A percentile compares a stretch with the other conserved stretches of the same genome.
phyloP scores from a whole-genome alignment of 2,888 invertebrate genomes.

The Chloroclystis v-ata region DNA sequence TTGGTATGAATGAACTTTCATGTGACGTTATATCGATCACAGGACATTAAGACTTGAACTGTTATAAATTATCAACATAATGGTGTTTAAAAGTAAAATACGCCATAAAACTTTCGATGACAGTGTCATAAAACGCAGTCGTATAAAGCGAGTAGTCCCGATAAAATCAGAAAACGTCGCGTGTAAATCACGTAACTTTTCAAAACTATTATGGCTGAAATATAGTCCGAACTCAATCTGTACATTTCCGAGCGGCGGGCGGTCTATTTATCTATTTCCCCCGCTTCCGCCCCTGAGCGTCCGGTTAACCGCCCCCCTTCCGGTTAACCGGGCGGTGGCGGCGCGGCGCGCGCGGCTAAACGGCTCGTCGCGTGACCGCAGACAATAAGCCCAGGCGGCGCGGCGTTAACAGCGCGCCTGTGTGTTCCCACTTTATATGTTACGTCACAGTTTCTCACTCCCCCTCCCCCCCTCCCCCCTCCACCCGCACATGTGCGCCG shows the following conservation, averaged over 20 bases:
- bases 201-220: constrained; percentile 77
- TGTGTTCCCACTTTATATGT: constrained; percentile 78
- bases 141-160: constrained; percentile 56
- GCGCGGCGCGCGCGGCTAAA: constrained; percentile 74
- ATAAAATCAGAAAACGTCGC: constrained; percentile 72
- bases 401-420: constrained; percentile 77
- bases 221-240: constrained; percentile 77
- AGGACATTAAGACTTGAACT: constrained; percentile 35
- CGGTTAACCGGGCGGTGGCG: constrained; percentile 75
- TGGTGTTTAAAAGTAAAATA: constrained; percentile 55
- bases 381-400: constrained; percentile 77
- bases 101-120: constrained; percentile 62
- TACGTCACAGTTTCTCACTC: constrained; percentile 53
- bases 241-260: constrained; percentile 77
- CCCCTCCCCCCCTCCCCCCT: constrained; percentile 29
- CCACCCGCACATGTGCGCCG: constrained; percentile 31
- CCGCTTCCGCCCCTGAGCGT: constrained; percentile 76
- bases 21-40: constrained; percentile 30
- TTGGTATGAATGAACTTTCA: constrained; percentile 42
- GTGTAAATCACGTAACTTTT: constrained; percentile 76
- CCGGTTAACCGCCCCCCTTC: constrained; percentile 78
- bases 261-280: constrained; percentile 79
- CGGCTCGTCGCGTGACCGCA: constrained; percentile 79
- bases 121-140: constrained; percentile 62
- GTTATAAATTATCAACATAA: constrained; percentile 51